Evolutionary conservation across 2,888 invertebrate species (phyloP), one percentile per base, ranked within the genome.

Genomic region (Clanis bilineata): DNA sequence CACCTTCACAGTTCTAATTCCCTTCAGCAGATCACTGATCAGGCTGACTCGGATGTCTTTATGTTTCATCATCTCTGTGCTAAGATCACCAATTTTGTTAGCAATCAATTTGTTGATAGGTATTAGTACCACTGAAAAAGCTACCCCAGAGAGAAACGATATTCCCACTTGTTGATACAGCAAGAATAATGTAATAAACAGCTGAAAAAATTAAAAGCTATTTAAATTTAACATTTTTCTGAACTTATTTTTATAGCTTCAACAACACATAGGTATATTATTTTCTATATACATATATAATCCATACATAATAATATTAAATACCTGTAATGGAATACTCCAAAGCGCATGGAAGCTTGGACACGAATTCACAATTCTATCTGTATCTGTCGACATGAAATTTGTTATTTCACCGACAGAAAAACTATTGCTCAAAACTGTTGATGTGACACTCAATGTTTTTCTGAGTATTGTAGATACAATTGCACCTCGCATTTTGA

Each of bases 351-450:
- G 99, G 82, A 99, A 98, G 87, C 98, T 98, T 2, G 97, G 96
- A 85, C 98, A 98, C 22, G 98, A 97, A 85, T 98, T 98, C 0
- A 98, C 97, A 69, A 99, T 97, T 69, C 99, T 94, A 82, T 99
- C 98, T 0, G 97, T 96, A 82, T 99, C 99, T 0, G 98, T 98
- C 32, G 98, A 98, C 97, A 99, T 98, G 71, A 98, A 97, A 87
- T 99, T 99, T 1, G 98, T 94, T 61, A 99, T 96, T 91, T 99
- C 97, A 0, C 99, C 99, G 43, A 96, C 93, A 12, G 93, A 93
- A 73, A 74, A 93, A 69, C 73, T 85, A 70, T 72, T 93, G 71
- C 80, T 92, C 69, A 82, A 86, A 68, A 68, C 92, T 60, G 86
- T 93, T 65, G 91, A 86, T 0, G 92, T 90, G 3, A 92, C 90